A percentile compares a stretch with the other conserved stretches of the same genome.
These are phyloP conservation scores for Cheirogaleus medius DNA, from an alignment of 2,113 vertebrate genomes.

Conservation along the genomic window DNA sequence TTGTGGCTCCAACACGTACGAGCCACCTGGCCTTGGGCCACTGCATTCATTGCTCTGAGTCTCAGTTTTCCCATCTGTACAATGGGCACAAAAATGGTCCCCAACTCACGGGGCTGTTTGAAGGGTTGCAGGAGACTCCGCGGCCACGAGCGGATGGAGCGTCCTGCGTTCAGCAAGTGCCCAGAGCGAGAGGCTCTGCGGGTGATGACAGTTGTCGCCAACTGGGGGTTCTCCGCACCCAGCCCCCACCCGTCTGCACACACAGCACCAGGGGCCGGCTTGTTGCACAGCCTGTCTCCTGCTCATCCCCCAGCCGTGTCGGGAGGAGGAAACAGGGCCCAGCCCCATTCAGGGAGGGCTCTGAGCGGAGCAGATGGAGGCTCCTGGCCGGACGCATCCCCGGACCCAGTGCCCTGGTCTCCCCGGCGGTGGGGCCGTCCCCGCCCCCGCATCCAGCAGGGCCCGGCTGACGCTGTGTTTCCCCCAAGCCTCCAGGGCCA, in stretches of 20 bases:
- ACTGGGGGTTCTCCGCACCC: fast-evolving
- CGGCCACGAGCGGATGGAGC: fast-evolving
- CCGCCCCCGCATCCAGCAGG: too few species aligned
- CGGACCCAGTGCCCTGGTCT: background rate
- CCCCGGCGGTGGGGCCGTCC: background rate
- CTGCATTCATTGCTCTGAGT: fast-evolving
- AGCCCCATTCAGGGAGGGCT: too few species aligned
- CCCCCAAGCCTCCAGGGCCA: background rate
- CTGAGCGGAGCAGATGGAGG: background rate
- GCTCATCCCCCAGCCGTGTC: background rate
- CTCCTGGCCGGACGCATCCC: background rate
- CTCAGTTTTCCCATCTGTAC: background rate
- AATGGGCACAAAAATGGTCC: background rate
- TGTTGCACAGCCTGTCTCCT: background rate
- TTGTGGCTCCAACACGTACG: background rate
- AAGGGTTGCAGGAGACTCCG: fast-evolving
- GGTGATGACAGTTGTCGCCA: fast-evolving
- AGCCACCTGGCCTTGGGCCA: background rate
- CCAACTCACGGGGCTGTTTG: background rate
- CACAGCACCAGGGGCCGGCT: background rate
- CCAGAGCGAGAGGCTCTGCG: fast-evolving
- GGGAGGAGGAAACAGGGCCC: background rate
- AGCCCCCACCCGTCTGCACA: fast-evolving
- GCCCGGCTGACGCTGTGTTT: background rate
- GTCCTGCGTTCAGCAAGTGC: background rate